Evolutionary conservation across 2,113 vertebrate genomes (phyloP).

Genomic region (Bos taurus): DNA sequence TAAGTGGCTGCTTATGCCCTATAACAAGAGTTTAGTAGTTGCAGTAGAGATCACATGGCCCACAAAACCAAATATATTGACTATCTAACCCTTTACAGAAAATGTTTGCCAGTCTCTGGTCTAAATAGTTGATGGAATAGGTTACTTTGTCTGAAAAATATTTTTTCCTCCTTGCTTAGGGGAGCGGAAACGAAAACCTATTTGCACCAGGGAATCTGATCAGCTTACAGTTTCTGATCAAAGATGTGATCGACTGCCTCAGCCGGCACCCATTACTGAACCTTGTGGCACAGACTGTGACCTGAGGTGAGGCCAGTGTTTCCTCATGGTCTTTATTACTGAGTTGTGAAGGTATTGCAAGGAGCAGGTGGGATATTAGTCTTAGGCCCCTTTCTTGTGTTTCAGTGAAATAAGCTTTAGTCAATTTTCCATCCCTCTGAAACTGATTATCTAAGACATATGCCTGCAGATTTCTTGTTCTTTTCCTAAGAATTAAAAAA

Average conservation of each 20-base stretch:
- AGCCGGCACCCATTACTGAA: conserved; percentile 87
- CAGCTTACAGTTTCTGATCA: conserved; percentile 95
- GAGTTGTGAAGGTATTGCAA: not conserved
- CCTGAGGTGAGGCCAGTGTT: conserved; percentile 84
- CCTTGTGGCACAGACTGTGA: conserved; percentile 94
- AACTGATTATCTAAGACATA: not conserved
- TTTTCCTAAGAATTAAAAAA: conserved; percentile 6
- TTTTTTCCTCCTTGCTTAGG: conserved; percentile 77
- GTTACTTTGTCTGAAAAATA: not conserved
- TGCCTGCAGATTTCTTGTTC: not conserved
- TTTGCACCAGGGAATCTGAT: conserved; percentile 93
- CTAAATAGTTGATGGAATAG: not conserved
- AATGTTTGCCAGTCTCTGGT: not conserved
- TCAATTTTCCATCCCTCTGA: not conserved
- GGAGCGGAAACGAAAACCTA: conserved; percentile 89
- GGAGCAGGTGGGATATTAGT: not conserved
- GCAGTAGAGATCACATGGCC: not conserved
- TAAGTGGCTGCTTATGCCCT: not conserved
- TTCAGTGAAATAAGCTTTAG: not conserved
- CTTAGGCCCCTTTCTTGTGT: not conserved
- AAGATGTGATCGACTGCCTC: conserved; percentile 88
- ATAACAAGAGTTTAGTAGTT: not conserved
- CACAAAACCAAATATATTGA: not conserved
- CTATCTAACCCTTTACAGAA: not conserved
- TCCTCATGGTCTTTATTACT: not conserved